Percentiles rank a stretch among this genome's conserved stretches.
phyloP scores from a whole-genome alignment of 2,888 invertebrate genomes.

The Ectemnius continuus region DNA sequence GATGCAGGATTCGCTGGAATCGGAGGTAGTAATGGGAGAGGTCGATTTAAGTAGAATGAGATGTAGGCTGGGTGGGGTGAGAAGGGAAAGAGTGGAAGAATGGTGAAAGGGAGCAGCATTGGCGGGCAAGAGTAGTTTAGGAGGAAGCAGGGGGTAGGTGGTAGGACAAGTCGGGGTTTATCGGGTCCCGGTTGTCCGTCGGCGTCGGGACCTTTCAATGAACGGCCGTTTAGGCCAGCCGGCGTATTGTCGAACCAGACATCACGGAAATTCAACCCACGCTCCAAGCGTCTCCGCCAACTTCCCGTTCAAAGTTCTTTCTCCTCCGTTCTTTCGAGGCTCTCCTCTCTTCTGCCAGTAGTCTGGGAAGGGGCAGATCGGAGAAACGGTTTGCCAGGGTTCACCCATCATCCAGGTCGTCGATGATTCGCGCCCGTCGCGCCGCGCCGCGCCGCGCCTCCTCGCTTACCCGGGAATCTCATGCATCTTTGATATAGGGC shows the following conservation, averaged over 20 bases:
- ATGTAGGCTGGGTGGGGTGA: no score
- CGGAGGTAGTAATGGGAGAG: no score
- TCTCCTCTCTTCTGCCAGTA: conserved; percentile 9
- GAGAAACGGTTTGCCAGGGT: conserved; percentile 27
- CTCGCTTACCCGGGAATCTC: conserved; percentile 32
- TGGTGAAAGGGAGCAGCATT: neutral
- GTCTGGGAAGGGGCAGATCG: conserved; percentile 17
- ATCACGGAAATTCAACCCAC: conserved; percentile 61
- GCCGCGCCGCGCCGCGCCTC: no score
- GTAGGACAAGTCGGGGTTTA: conserved; percentile 66
- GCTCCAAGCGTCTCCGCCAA: neutral
- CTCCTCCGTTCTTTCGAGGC: neutral
- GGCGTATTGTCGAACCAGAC: conserved; percentile 67
- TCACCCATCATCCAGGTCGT: conserved; percentile 16
- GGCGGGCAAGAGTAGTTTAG: conserved; percentile 55
- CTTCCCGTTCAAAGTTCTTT: neutral
- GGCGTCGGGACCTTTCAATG: conserved; percentile 63
- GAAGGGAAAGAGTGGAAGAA: conserved; percentile 17
- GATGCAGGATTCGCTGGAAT: no score
- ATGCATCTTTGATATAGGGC: conserved; percentile 58
- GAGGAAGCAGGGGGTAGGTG: conserved; percentile 59
- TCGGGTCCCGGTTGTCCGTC: conserved; percentile 59
- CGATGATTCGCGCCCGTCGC: conserved; percentile 24
- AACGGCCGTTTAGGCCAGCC: conserved; percentile 65
- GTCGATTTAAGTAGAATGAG: no score